Base-by-base conservation (phyloP, 2,113 vertebrate species). In the Platycercus adscitus region DNA sequence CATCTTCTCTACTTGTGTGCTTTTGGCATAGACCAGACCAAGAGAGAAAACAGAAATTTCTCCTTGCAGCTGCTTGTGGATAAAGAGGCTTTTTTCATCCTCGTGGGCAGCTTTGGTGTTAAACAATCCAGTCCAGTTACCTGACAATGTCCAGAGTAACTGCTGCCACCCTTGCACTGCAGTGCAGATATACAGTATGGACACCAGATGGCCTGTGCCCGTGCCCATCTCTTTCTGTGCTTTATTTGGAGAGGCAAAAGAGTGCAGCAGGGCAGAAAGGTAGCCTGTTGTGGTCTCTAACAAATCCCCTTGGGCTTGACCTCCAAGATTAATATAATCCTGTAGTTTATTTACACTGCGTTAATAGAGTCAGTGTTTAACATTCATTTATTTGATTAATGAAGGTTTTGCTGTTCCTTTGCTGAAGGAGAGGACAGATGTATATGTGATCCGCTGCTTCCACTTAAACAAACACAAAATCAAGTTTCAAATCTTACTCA, bases 311-410 rank as follows among this genome's bases (percentile, higher is more conserved):
- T 97, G 63, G 73, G 10, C 37, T 78, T 89, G 91, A 93, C 89
- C 69, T 86, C 78, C 53, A 79, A 50, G 65, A 55, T 80, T 26
- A 82, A 77, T 66, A 64, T 44, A 90, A 85, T 95, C 61, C 33
- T 55, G 39, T 93, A 75, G 44, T 65, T 88, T 95, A 91, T 95
- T 95, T 96, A 94, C 46, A 66, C 31, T 66, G 56, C 70, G 66
- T 91, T 88, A 96, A 97, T 70, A 73, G 88, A 87, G 41, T 77
- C 52, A 39, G 49, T 75, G 65, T 92, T 96, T 79, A 94, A 94
- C 56, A 71, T 96, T 96, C 76, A 60, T 44, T 87, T 80, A 31
- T 82, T 95, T 95, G 89, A 95, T 97, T 96, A 91, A 97, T 90
- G 72, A 95, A 88, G 82, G 52, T 80, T 92, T 94, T 82, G 20